phyloP scores from a whole-genome alignment of 1,140 invertebrate species.

The Pteromalus puparum region DNA sequence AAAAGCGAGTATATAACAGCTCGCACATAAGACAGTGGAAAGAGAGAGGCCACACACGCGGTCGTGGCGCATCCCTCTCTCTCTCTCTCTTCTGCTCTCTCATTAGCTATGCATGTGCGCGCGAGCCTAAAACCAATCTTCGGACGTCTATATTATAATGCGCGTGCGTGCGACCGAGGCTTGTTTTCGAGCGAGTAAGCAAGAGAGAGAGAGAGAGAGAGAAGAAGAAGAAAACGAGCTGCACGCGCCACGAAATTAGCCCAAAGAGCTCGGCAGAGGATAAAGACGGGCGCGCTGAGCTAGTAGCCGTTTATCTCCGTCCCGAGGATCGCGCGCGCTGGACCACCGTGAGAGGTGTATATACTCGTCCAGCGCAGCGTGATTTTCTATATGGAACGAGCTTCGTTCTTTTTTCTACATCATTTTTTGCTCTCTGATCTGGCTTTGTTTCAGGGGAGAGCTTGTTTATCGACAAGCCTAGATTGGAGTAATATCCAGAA shows the following conservation, averaged over 20 bases:
- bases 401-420: neutral
- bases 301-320: conserved; percentile 29
- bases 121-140: conserved; percentile 68
- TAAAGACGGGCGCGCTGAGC: conserved; percentile 35
- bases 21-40: neutral
- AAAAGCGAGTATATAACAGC: neutral
- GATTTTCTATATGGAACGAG: no score
- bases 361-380: conserved; percentile 52
- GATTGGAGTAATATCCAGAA: no score
- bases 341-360: conserved; percentile 73
- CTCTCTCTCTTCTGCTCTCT: conserved; percentile 59
- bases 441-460: neutral
- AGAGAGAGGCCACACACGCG: conserved; percentile 60
- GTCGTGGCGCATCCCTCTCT: conserved; percentile 53
- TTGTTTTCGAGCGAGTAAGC: conserved; percentile 48
- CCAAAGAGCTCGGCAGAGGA: conserved; percentile 46
- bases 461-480: no score
- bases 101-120: conserved; percentile 71
- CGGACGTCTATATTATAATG: conserved; percentile 74
- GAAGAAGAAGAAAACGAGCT: conserved; percentile 6
- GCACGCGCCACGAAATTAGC: conserved; percentile 46
- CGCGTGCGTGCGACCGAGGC: conserved; percentile 53
- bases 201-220: conserved; percentile 50
- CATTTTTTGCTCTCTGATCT: neutral
- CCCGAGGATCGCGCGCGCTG: conserved; percentile 56